Percentiles rank a stretch among this genome's conserved stretches.
phyloP scores from a whole-genome alignment of 2,113 vertebrate species.

The Hiodon alosoides region DNA sequence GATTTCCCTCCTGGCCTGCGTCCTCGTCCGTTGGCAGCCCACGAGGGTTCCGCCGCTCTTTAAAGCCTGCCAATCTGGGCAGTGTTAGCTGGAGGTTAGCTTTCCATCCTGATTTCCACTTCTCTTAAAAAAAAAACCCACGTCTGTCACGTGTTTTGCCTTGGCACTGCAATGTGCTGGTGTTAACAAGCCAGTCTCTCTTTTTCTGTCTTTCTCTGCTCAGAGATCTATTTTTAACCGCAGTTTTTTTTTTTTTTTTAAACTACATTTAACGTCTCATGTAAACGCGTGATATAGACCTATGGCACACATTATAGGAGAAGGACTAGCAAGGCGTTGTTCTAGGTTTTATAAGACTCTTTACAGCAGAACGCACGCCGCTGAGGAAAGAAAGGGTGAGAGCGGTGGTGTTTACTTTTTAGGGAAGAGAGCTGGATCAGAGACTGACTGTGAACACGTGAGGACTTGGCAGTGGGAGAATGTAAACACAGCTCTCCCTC shows the following conservation, averaged over 20 bases:
- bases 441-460: too few relatives aligned
- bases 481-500: not conserved
- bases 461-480: not conserved
- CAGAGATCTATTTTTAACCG: not conserved
- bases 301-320: too few relatives aligned
- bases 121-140: slow-evolving; percentile 18
- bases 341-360: not conserved
- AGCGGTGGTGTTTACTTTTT: not conserved
- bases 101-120: slow-evolving; percentile 28
- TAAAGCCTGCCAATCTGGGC: slow-evolving; percentile 1
- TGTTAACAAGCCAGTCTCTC: not conserved
- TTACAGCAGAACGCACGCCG: too few relatives aligned
- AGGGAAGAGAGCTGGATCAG: not conserved
- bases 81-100: slow-evolving; percentile 17
- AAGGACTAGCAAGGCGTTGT: too few relatives aligned
- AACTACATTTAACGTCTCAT: too few relatives aligned
- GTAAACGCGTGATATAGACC: too few relatives aligned
- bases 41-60: not conserved
- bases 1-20: slow-evolving; percentile 27
- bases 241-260: too few relatives aligned
- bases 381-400: not conserved
- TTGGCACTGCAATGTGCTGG: slow-evolving; percentile 1
- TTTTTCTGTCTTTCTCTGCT: not conserved
- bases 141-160: slow-evolving; percentile 21
- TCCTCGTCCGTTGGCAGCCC: not conserved